Evolutionary conservation across 2,113 vertebrate species (phyloP), one percentile per base, ranked within the genome.

Genomic region (Opisthocomus hoazin): DNA sequence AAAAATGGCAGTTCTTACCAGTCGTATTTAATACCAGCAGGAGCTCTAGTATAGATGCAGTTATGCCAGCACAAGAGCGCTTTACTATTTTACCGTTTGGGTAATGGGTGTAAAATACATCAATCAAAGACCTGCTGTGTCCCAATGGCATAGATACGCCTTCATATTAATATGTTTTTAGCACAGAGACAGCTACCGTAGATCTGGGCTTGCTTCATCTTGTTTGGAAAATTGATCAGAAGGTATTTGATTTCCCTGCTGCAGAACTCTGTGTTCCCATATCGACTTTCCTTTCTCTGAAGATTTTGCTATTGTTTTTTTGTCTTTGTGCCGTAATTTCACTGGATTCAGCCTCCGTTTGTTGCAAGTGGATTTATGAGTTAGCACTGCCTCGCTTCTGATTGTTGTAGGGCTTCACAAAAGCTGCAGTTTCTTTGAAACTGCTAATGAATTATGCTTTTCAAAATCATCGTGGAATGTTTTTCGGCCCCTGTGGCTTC

Each of bases 391-490:
- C 37, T 80, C 2, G 3, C 57, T 94, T 93, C 85, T 90, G 65
- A 30, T 84, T 91, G 63, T 94, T 76, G 66, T 27, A 37, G 30
- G n/a, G 76, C 82, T 96, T 86, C 86, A 84, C 71, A 83, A 88
- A 84, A 84, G 58, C 70, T 89, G 61, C 30, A 51, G 39, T 87
- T 96, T 79, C 76, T 92, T 77, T 80, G 15, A 90, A 93, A 96
- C 85, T 95, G 66, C 54, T 79, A 93, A 90, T 74, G 50, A 96
- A 84, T 89, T 94, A 71, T 29, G 11, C 39, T 91, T 92, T 94
- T 78, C 46, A 84, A 70, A 89, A 87, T 87, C 26, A 34, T 20
- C 2, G 1, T 63, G 48, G 77, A 80, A 83, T 84, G 63, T 77
- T 93, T 93, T 77, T 81, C 58, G 43, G 8, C 53, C n/a, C 60